A percentile compares a stretch with the other conserved stretches of the same genome.
Evolutionary conservation across 2,797 vertebrate genomes (phyloP).

Genomic region (Rhodeus uyekii): DNA sequence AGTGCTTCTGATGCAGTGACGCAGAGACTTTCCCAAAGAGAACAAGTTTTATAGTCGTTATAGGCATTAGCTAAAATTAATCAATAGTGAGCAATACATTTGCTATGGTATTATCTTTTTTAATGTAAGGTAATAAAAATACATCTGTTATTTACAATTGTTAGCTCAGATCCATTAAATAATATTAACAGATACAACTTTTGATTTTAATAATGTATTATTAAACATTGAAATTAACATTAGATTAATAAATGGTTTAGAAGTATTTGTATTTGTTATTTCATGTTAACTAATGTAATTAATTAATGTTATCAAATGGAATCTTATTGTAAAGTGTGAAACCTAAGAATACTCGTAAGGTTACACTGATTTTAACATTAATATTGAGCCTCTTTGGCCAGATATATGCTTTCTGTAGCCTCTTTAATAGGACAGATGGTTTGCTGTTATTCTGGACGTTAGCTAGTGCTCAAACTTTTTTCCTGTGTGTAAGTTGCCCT

Average conservation of each 20-base stretch:
- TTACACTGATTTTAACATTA: neutral
- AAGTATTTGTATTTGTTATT: neutral
- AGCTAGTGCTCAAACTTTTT: constrained; percentile 40
- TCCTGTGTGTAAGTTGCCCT: constrained; percentile 38
- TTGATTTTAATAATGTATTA: neutral
- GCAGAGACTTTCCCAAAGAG: no score
- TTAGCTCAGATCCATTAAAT: neutral
- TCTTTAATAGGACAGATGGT: constrained; percentile 53
- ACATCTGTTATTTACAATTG: neutral
- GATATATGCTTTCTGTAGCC: constrained; percentile 8
- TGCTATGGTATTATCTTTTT: neutral
- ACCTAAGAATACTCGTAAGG: neutral
- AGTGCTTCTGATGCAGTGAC: no score
- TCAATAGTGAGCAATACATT: neutral
- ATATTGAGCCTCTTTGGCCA: neutral
- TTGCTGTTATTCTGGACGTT: constrained; percentile 31
- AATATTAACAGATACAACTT: neutral
- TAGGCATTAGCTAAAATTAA: neutral
- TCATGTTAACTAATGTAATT: neutral
- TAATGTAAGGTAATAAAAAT: neutral
- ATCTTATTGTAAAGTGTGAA: neutral
- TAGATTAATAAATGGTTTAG: neutral
- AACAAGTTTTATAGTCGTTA: no score
- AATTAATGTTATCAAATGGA: neutral
- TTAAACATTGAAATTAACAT: neutral